These are phyloP conservation scores for Plutomurus gul DNA, from an alignment of 1,140 invertebrate genomes.

Conservation along the genomic window DNA sequence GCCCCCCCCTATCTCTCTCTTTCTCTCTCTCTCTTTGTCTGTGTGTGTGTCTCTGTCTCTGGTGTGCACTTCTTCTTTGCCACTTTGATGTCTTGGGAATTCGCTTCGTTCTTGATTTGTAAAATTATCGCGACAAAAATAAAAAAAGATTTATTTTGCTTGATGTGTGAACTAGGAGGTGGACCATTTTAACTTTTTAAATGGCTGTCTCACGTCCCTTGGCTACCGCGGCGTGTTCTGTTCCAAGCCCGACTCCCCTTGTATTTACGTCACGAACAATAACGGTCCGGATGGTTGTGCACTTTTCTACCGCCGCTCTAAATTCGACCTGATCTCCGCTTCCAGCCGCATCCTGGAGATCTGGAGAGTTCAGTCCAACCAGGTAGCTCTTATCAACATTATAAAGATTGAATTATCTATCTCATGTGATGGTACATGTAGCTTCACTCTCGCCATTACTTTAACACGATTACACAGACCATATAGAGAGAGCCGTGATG, in stretches of 20 bases:
- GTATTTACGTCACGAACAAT: conserved; percentile 68
- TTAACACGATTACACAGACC: too few species aligned
- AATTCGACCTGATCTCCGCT: conserved; percentile 66
- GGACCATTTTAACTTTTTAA: conserved; percentile 74
- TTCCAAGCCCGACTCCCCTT: conserved; percentile 79
- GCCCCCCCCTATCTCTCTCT: too few species aligned
- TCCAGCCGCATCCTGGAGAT: conserved; percentile 70
- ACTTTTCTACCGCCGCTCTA: conserved; percentile 70
- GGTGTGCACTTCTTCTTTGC: too few species aligned
- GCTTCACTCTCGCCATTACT: too few species aligned
- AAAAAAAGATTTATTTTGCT: background rate
- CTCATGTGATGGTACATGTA: too few species aligned
- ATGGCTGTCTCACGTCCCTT: conserved; percentile 65
- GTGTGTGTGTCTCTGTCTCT: background rate
- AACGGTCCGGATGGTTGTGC: conserved; percentile 80
- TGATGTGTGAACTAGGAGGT: conserved; percentile 65
- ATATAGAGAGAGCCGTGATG: too few species aligned
- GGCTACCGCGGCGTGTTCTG: conserved; percentile 74
- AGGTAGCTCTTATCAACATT: conserved; percentile 60
- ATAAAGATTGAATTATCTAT: background rate
- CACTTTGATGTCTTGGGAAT: too few species aligned
- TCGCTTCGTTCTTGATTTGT: too few species aligned
- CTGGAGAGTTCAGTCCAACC: conserved; percentile 72
- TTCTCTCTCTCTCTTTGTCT: background rate
- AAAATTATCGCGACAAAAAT: too few species aligned